A percentile compares a stretch with the other conserved stretches of the same genome.
phyloP scores from a whole-genome alignment of 2,888 invertebrate species.

The Erebia epiphron region DNA sequence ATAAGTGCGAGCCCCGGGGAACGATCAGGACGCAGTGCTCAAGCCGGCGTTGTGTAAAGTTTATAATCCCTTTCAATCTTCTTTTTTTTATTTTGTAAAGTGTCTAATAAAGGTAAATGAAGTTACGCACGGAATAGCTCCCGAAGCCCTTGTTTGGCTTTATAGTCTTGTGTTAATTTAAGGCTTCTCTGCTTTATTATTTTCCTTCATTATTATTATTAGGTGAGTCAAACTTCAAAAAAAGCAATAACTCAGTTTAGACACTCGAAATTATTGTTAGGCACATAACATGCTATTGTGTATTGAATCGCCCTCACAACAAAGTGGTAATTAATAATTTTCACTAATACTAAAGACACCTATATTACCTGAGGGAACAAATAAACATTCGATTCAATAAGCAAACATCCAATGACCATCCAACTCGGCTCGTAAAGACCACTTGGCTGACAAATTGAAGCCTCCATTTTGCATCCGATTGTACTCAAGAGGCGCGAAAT shows the following conservation, averaged over 20 bases:
- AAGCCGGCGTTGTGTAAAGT: conserved; percentile 14
- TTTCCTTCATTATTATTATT: not conserved
- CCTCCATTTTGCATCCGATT: conserved; percentile 61
- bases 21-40: conserved; percentile 56
- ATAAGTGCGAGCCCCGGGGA: conserved; percentile 76
- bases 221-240: not conserved
- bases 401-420: conserved; percentile 31
- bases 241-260: not conserved
- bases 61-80: conserved; percentile 35
- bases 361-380: not conserved
- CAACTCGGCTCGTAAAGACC: conserved; percentile 29
- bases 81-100: conserved; percentile 26
- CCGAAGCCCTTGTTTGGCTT: conserved; percentile 13
- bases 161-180: conserved; percentile 9
- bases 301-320: too few relatives aligned
- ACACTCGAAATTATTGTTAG: too few relatives aligned
- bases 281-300: too few relatives aligned
- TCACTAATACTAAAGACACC: not conserved
- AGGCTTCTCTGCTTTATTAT: not conserved
- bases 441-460: conserved; percentile 53
- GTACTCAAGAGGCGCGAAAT: conserved; percentile 68
- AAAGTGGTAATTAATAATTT: too few relatives aligned
- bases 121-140: conserved; percentile 8
- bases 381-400: conserved; percentile 18
- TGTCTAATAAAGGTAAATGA: conserved; percentile 21